These are phyloP conservation scores for Onychomys leucogaster DNA, from an alignment of 2,797 vertebrate genomes.

Conservation along the genomic window DNA sequence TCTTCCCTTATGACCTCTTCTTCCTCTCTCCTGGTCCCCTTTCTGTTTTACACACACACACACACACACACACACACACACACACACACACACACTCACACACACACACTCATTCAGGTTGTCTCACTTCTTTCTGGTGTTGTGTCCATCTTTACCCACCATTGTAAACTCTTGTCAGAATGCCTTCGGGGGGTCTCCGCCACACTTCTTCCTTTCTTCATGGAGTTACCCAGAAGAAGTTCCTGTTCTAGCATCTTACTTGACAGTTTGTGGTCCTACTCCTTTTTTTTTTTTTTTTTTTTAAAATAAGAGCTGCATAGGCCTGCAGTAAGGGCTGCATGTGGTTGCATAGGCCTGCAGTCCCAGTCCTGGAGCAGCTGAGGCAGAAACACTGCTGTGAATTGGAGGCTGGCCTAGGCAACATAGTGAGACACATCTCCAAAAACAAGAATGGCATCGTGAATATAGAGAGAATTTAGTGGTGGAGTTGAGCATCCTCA, in stretches of 20 bases:
- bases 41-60: neutral
- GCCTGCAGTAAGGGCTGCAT: neutral
- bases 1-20: neutral
- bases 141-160: neutral
- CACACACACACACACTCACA: neutral
- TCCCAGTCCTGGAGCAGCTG: neutral
- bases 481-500: neutral
- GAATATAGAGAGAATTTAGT: neutral
- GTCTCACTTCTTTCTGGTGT: neutral
- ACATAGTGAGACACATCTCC: neutral
- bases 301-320: neutral
- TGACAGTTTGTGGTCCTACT: neutral
- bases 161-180: no score
- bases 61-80: neutral
- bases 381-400: neutral
- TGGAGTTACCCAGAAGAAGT: neutral
- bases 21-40: neutral
- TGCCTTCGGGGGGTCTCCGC: neutral
- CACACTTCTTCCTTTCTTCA: accelerated
- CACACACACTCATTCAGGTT: neutral
- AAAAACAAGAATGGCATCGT: neutral
- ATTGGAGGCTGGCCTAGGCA: neutral
- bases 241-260: neutral
- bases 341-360: neutral
- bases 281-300: no score